Base-by-base conservation (phyloP, 2,113 vertebrate species). In the Oophaga pumilio region DNA sequence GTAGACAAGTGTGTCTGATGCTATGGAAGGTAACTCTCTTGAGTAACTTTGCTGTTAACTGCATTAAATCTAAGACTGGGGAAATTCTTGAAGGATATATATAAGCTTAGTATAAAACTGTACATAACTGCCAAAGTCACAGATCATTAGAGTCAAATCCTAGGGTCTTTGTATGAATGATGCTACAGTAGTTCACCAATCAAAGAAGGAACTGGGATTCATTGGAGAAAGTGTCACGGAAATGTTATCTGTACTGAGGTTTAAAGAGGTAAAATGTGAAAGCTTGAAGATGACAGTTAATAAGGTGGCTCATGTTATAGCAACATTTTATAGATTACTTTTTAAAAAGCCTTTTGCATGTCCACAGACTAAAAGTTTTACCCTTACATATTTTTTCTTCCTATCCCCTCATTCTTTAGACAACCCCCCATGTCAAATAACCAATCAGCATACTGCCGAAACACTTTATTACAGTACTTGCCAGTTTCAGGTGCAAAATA, bases 131-230 rank as follows among this genome's bases (percentile, higher is more conserved):
- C 71, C 71, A 49, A 74, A 49, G 71, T 74, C 71, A 74, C 71
- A 49, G 71, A 74, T 74, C 71, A 74, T 49, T 74, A 74, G 49
- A 74, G 71, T 74, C 71, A 74, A 74, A 74, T 43, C 71, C 33
- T 3, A 15, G 28, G 20, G 71, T 74, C 33, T 74, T 74, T 49
- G 33, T 49, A 74, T 43, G 71, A 74, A 74, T 74, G 71, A 18
- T 43, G 28, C 71, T 74, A 24, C 68, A 71, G 68, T 71, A 71
- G 15, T 74, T 15, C 28, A 1, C 71, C 33, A 73, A 74, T 49
- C 33, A 74, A 8, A 49, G 28, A 49, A 74, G 17, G 71, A 74
- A 74, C 33, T 74, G 33, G 71, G 71, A 74, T 74, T 43, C 49
- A 74, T 20, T 17, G 71, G 14, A 33, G 14, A 71, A 71, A 71